Base-by-base conservation (phyloP, 2,888 invertebrate species). In the Lasioglossum marginatum region DNA sequence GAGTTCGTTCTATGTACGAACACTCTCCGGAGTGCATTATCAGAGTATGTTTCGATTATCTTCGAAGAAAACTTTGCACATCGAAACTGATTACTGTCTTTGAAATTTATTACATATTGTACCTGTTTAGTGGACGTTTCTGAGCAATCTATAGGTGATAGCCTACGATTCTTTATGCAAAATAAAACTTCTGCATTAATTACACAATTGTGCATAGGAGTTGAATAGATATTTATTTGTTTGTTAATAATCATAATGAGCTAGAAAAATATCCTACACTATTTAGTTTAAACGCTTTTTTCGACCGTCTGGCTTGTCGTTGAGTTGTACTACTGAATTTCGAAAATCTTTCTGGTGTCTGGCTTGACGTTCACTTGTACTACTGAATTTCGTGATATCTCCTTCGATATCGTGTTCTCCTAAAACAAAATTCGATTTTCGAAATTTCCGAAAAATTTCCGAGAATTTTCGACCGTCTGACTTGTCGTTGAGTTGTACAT, bases 181-280 rank as follows among this genome's bases (percentile, higher is more conserved):
- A 52, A n/a, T 52, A 10, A 52, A 52, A n/a, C n/a, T 12, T n/a
- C 1, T 57, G n/a, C 8, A 57, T n/a, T n/a, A n/a, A 57, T n/a
- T 12, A 23, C 10, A n/a, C n/a, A n/a, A n/a, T n/a, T 12, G n/a
- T 57, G 12, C 12, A 57, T 3, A 57, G n/a, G 16, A 31, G 6
- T 16, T 16, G 0, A 0, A 31, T 12, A 31, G 2, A 63, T 16
- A 31, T 31, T 63, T 2, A 52, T 52, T 52, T 10, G 23, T 52
- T 10, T 52, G 10, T n/a, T n/a, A n/a, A n/a, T 57, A n/a, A 57
- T n/a, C 57, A n/a, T 8, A n/a, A n/a, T 10, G 10, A n/a, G 57
- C n/a, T 12, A 57, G 10, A 57, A n/a, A 16, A n/a, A 1, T 12
- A n/a, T 10, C 0, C 1, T n/a, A 10, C 10, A n/a, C 10, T n/a